A percentile compares a stretch with the other conserved stretches of the same genome.
These are phyloP conservation scores for cattle (Bos taurus) DNA, from an alignment of 2,113 vertebrate species.

Conservation along the genomic window DNA sequence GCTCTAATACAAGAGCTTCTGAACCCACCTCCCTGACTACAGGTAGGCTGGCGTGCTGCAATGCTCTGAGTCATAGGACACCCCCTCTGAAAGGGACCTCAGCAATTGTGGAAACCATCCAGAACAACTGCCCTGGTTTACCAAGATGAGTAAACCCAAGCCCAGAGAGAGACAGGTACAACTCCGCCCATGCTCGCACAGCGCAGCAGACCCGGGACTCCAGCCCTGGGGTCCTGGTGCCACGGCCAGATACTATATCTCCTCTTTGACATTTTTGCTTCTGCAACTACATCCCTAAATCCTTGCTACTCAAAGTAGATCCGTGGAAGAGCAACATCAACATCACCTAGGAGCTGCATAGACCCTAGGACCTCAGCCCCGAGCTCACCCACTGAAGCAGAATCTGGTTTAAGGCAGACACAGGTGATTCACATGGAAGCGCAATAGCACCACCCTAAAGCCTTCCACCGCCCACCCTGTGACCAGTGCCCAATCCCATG, in stretches of 20 bases:
- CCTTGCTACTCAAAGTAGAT: neutral
- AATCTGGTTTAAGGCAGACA: neutral
- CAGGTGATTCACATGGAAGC: fast-evolving
- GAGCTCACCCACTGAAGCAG: fast-evolving
- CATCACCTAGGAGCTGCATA: fast-evolving
- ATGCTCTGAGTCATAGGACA: neutral
- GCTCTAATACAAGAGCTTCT: fast-evolving
- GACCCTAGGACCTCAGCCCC: neutral
- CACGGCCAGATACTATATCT: neutral
- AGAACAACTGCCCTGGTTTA: neutral
- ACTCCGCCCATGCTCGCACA: fast-evolving
- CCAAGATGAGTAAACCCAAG: neutral
- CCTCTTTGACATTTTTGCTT: neutral
- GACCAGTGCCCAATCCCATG: fast-evolving
- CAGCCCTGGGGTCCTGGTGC: fast-evolving
- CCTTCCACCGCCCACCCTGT: too few relatives aligned
- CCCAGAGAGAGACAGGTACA: neutral
- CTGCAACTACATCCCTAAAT: neutral
- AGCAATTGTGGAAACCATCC: neutral
- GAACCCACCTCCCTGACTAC: neutral
- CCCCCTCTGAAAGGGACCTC: neutral
- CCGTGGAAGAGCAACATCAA: fast-evolving
- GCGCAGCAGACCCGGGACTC: neutral
- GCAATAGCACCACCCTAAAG: fast-evolving
- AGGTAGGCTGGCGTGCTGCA: neutral